Conservation (phyloP, 2,113 vertebrate species). For the Rhizomys pruinosus region DNA sequence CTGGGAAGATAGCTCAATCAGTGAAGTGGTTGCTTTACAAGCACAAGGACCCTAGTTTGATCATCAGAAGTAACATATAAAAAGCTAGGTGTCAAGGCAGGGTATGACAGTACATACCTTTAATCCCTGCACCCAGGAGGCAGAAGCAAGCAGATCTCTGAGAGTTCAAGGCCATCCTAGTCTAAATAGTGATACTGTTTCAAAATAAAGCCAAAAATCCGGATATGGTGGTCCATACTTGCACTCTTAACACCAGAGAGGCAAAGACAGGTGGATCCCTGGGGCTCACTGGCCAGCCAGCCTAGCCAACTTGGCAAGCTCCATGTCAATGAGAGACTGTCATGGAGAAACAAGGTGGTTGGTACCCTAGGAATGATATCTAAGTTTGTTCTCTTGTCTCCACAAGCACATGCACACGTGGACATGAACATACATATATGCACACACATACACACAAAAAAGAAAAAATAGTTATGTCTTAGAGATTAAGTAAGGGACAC, state of each 20-base stretch:
- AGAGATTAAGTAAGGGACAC: neutral
- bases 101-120: neutral
- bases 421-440: neutral
- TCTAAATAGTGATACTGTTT: no score
- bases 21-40: neutral
- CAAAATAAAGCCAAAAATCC: no score
- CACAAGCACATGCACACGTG: neutral
- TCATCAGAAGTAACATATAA: neutral
- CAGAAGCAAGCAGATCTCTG: no score
- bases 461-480: neutral
- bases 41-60: neutral
- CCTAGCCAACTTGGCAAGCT: neutral
- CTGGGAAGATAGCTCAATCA: neutral
- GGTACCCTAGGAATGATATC: neutral
- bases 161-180: no score
- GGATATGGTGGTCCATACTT: no score
- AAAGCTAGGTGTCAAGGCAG: neutral
- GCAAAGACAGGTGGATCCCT: neutral
- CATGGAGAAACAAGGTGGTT: neutral
- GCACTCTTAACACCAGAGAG: no score
- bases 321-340: neutral
- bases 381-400: neutral
- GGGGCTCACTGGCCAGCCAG: neutral
- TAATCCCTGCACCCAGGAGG: neutral
- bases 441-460: neutral